These are phyloP conservation scores for Dryococelus australis DNA, from an alignment of 2,888 invertebrate species.

Conservation along the genomic window DNA sequence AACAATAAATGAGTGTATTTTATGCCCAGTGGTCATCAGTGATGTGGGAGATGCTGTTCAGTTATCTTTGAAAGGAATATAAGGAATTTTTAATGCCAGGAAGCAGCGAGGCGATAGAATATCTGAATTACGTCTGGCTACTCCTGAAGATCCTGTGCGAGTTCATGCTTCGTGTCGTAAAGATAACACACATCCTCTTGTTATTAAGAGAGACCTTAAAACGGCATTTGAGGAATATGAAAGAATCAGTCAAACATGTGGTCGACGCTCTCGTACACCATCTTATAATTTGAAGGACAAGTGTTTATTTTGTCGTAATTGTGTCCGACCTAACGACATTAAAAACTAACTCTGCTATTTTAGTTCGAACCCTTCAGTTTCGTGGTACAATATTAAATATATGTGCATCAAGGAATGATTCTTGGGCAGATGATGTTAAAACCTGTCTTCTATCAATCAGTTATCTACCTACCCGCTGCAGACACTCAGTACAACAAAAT, in stretches of 20 bases:
- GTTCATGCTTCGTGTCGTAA: neutral
- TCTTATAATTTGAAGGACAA: neutral
- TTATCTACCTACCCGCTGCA: neutral
- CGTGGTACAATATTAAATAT: neutral
- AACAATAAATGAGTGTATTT: neutral
- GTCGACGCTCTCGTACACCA: neutral
- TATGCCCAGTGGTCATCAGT: neutral
- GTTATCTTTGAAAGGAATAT: neutral
- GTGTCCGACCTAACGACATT: no score
- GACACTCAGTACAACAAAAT: neutral
- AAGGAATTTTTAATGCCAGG: neutral
- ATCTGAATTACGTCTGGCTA: neutral
- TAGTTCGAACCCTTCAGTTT: neutral
- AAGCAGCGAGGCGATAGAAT: neutral
- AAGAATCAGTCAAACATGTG: neutral
- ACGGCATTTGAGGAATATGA: neutral
- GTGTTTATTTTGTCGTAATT: neutral
- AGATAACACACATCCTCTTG: neutral
- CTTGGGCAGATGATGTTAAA: neutral
- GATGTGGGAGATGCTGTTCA: neutral
- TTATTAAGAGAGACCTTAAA: neutral
- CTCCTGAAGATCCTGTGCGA: neutral
- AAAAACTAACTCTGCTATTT: no score
- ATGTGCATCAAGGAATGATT: neutral
- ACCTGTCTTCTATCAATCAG: neutral